Evolutionary conservation across 2,113 vertebrate species (phyloP), one percentile per base, ranked within the genome.

Genomic region (Calonectris borealis): DNA sequence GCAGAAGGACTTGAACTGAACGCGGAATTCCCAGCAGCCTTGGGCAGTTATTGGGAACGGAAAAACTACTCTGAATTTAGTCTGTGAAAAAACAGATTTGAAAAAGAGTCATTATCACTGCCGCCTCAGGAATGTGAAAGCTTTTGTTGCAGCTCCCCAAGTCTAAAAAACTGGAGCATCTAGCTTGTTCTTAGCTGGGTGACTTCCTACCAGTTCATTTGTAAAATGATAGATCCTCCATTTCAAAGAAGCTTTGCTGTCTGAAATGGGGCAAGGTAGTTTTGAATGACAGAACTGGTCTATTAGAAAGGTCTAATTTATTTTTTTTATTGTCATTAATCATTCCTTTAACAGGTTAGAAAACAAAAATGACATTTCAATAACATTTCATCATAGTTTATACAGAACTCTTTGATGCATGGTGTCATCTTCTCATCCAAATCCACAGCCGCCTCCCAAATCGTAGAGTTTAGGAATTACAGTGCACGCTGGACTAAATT

Each of bases 281-380:
- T 95, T 83, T 79, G 71, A 97, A 95, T 91, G 51, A 98, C 16
- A 93, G 86, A 92, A 94, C 34, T 89, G 58, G 76, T 96, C 88
- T 98, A 94, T 94, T 98, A 98, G 96, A 99, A 99, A 99, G 97
- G 98, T 97, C 71, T 97, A 79, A 93, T 98, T 98, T 46, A 8
- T 46, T 32, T 60, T 34, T 99, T 98, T 99, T 98, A 98, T 93
- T 92, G 71, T 85, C 57, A 52, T 82, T 92, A 92, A 71, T 96
- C 97, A 98, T 98, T 98, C 97, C 98, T 98, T 98, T 98, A 97
- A 98, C 98, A 98, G 98, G 97, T 98, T 98, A 98, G 95, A 99
- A 99, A 99, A 98, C 97, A 98, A 98, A 97, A 94, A 95, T 97
- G 98, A 98, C 98, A 98, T 96, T 98, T 98, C 97, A 97, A 88